Conservation (phyloP, 2,797 vertebrate species). For the Coccyzus lansbergi region DNA sequence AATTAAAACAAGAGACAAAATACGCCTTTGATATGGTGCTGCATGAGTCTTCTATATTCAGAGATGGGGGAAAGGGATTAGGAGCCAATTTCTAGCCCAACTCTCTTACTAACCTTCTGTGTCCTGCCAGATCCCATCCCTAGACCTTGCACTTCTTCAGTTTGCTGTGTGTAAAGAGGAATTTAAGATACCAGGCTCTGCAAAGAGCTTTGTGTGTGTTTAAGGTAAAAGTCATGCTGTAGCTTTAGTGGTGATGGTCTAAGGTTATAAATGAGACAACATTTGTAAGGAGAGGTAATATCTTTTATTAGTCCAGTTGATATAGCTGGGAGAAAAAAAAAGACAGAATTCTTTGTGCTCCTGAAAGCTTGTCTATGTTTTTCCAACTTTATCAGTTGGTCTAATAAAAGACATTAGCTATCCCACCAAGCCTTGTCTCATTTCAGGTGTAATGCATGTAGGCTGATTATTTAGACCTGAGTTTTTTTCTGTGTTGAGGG, state of each 20-base stretch:
- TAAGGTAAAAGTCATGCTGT: conserved; percentile 9
- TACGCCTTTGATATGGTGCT: not conserved
- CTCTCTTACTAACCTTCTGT: not conserved
- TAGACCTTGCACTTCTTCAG: conserved; percentile 28
- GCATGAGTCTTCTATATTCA: not conserved
- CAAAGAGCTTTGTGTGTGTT: conserved; percentile 32
- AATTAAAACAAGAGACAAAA: not conserved
- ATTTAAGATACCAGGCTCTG: conserved; percentile 33
- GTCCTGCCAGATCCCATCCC: not conserved
- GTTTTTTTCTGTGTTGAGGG: not conserved
- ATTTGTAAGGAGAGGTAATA: conserved; percentile 57
- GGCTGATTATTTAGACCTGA: not conserved
- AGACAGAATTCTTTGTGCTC: not conserved
- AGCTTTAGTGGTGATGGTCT: conserved; percentile 9
- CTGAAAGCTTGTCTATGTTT: conserved; percentile 44
- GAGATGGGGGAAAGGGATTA: not conserved
- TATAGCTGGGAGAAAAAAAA: not conserved
- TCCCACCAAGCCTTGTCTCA: not conserved
- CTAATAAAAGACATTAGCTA: conserved; percentile 49
- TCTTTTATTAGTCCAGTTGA: conserved; percentile 52
- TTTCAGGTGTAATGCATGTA: conserved; percentile 3
- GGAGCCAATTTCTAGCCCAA: not conserved
- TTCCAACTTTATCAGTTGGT: not conserved
- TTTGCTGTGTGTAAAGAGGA: conserved; percentile 36
- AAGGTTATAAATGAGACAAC: conserved; percentile 64